Conservation (phyloP, 2,113 vertebrate genomes). For the Protomyctophum bolini region DNA sequence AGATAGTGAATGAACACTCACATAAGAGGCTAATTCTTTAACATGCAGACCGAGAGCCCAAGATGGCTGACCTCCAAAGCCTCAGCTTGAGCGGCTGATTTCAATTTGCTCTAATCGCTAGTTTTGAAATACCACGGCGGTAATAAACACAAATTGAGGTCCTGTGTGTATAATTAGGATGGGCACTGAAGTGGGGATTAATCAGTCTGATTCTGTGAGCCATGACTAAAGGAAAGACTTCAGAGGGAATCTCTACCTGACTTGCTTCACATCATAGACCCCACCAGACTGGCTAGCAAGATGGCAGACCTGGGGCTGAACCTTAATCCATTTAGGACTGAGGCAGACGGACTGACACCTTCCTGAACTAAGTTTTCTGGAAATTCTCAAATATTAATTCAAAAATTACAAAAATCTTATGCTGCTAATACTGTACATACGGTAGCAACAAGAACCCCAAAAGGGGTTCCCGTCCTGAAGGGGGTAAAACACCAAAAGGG, state of each 20-base stretch:
- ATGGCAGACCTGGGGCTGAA: no score
- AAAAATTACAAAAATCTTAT: no score
- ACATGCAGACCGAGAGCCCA: conserved; percentile 27
- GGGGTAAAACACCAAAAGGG: no score
- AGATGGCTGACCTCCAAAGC: conserved; percentile 43
- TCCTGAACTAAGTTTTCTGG: no score
- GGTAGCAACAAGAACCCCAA: no score
- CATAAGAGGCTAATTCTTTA: background rate
- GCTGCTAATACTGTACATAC: no score
- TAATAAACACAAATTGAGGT: conserved; percentile 64
- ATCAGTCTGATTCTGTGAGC: conserved; percentile 47
- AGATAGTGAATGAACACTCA: background rate
- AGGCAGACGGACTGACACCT: no score
- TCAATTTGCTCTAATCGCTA: conserved; percentile 54
- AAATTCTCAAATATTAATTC: no score
- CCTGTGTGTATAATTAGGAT: conserved; percentile 56
- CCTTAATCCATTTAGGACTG: no score
- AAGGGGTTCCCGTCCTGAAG: no score
- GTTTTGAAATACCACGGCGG: conserved; percentile 58
- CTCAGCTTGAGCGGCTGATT: conserved; percentile 40
- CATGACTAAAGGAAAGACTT: conserved; percentile 30
- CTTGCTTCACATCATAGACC: background rate
- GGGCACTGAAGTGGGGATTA: conserved; percentile 53
- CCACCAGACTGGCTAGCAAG: no score
- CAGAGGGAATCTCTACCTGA: background rate